Evolutionary conservation across 2,113 vertebrate genomes (phyloP).

Genomic region (Gorilla gorilla): DNA sequence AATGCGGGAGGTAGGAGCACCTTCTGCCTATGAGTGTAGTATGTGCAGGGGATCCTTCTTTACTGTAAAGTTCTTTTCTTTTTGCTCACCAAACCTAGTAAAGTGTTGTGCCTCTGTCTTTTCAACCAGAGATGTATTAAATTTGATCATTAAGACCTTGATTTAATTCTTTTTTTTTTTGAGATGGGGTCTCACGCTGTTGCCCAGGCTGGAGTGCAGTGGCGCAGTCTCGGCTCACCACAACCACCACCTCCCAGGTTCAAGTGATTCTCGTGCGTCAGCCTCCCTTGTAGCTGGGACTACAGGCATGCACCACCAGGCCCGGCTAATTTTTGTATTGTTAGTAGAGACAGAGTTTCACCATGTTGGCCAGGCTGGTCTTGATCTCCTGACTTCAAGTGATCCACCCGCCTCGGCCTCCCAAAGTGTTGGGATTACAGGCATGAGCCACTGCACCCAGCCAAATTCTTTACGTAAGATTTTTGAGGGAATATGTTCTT

Average conservation of each 20-base stretch:
- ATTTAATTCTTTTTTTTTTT: not conserved
- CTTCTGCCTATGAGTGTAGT: not conserved
- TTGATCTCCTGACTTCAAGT: not conserved
- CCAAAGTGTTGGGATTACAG: not conserved
- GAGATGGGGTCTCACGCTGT: not conserved
- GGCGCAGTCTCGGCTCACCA: not conserved
- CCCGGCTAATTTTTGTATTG: not conserved
- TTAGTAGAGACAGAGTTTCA: not conserved
- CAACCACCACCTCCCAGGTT: not conserved
- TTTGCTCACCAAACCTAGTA: not conserved
- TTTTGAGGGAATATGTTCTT: not conserved
- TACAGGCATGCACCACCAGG: not conserved
- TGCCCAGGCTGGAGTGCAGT: not conserved
- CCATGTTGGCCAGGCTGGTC: not conserved
- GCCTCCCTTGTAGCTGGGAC: not conserved
- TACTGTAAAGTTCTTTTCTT: not conserved
- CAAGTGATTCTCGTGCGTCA: not conserved
- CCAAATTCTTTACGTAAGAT: not conserved
- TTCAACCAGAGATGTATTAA: not conserved
- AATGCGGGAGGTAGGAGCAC: not conserved
- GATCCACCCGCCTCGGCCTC: not conserved
- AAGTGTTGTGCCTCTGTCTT: not conserved
- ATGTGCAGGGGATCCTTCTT: not conserved
- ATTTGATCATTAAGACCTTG: not conserved
- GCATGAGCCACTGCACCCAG: not conserved